Base-by-base conservation (phyloP, 2,888 invertebrate species). In the Omphaloscelis lunosa region DNA sequence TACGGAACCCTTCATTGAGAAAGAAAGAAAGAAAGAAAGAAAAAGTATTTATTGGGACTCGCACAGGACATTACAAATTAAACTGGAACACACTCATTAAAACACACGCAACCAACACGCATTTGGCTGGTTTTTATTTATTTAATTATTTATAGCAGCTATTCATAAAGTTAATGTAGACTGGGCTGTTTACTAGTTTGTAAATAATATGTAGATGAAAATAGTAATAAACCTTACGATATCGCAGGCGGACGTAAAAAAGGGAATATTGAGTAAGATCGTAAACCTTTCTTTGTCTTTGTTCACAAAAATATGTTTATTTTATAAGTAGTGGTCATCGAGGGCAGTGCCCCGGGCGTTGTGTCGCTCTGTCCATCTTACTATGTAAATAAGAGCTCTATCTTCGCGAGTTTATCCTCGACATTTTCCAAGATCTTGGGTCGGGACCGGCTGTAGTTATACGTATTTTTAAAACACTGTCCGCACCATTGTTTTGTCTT, bases 221-320 rank as follows among this genome's bases (percentile, higher is more conserved):
- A 82, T 53, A 39, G 63, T 74, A 77, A 76, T 45, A 67, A 75
- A 56, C 15, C 71, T 67, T 39, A 74, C 41, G 85, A 71, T 69
- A 63, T 48, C 27, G 8, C 29, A 23, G 39, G 58, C 39, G 58
- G 51, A 62, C 69, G 61, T 78, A 65, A 70, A 74, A 39, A 61
- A 53, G 12, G 61, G 72, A 70, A 76, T 74, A 74, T 83, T 77
- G 58, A 75, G 78, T 75, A 65, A 72, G 39, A 73, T 76, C 84
- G 76, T 85, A 83, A 78, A 86, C 23, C 58, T 78, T 71, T 23
- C 41, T 66, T 72, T 77, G 75, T 80, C 62, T 85, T 73, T 84
- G 69, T 66, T 45, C 41, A 48, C 48, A 27, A 62, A 53, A 70
- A 80, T 70, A 66, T 66, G 73, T 82, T 59, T 75, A 71, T 59